A percentile compares a stretch with the other conserved stretches of the same genome.
Conservation (phyloP, 2,113 vertebrate genomes). For the Rhizomys pruinosus region DNA sequence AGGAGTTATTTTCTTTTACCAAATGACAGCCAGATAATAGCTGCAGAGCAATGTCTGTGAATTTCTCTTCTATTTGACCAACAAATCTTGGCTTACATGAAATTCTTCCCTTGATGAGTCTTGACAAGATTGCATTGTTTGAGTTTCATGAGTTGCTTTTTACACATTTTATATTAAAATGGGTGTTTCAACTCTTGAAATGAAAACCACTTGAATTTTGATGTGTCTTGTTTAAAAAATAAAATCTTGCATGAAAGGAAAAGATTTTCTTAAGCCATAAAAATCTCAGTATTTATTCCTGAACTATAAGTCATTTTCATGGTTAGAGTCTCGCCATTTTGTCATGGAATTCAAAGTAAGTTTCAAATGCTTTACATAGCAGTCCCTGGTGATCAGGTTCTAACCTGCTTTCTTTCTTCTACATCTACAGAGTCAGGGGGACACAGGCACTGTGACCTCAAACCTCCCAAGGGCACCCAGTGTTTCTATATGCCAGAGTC, state of each 20-base stretch:
- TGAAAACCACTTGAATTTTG: constrained; percentile 36
- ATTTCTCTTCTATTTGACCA: not conserved
- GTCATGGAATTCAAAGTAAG: constrained; percentile 12
- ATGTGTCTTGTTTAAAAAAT: constrained; percentile 44
- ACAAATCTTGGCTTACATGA: not conserved
- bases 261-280: constrained; percentile 46
- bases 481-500: not conserved
- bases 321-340: not conserved
- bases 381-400: not conserved
- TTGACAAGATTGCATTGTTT: constrained; percentile 44
- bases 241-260: constrained; percentile 20
- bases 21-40: not conserved
- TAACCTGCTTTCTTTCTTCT: not conserved
- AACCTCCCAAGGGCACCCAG: not conserved
- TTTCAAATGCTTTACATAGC: not conserved
- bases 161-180: constrained; percentile 44
- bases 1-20: constrained; percentile 22
- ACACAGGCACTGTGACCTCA: not conserved
- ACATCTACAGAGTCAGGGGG: not conserved
- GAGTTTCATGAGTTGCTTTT: constrained; percentile 49
- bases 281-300: constrained; percentile 43
- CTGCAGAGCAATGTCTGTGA: not conserved
- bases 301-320: not conserved
- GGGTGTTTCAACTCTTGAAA: not conserved
- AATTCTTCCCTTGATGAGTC: not conserved